phyloP scores from a whole-genome alignment of 2,113 vertebrate genomes.

The Plotosus lineatus region DNA sequence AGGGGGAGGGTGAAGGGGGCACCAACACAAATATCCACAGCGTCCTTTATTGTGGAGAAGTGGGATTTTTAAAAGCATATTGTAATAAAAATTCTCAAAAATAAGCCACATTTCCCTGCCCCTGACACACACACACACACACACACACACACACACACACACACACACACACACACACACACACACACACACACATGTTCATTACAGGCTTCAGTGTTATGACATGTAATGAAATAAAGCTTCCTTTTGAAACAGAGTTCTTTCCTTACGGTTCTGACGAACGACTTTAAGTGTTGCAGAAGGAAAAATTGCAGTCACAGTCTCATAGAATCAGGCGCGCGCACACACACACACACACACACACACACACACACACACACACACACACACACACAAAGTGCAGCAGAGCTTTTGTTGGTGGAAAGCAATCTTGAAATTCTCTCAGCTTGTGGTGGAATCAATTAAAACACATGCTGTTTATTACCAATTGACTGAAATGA shows the following conservation, averaged over 20 bases:
- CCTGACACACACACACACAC: too few relatives aligned
- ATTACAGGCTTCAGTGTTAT: neutral
- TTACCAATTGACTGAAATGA: slow-evolving; percentile 60
- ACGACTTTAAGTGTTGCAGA: slow-evolving; percentile 61
- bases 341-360: neutral
- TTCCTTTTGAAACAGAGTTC: slow-evolving; percentile 52
- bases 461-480: slow-evolving; percentile 59
- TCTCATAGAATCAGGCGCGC: slow-evolving; percentile 61
- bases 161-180: neutral
- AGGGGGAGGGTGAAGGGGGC: too few relatives aligned
- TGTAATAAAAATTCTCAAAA: neutral
- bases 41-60: neutral
- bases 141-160: too few relatives aligned
- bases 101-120: too few relatives aligned
- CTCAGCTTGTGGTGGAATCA: slow-evolving; percentile 57
- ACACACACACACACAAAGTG: slow-evolving; percentile 57
- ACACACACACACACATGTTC: neutral
- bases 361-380: slow-evolving; percentile 1
- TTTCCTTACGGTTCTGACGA: slow-evolving; percentile 62
- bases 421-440: slow-evolving; percentile 55
- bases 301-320: slow-evolving; percentile 46
- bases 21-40: neutral
- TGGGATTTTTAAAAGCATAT: too few relatives aligned
- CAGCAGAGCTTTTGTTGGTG: slow-evolving; percentile 61
- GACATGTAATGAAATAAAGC: slow-evolving; percentile 60